Base-by-base conservation (phyloP, 2,797 vertebrate species). In the Craterocephalus amniculus region DNA sequence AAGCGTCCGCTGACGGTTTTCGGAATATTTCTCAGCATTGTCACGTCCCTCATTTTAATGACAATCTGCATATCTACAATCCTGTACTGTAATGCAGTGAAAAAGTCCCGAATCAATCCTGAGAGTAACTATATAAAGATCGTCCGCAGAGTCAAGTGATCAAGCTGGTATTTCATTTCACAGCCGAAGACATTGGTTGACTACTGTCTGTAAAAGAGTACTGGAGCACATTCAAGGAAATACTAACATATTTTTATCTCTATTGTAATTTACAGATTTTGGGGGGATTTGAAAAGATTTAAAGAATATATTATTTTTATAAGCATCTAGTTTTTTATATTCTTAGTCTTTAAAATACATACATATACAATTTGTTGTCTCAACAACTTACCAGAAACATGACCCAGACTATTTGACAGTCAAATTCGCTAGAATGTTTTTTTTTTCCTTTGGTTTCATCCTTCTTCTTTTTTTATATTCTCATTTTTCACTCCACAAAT, bases 121-220 rank as follows among this genome's bases (percentile, higher is more conserved):
- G 94, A 94, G 91, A 93, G 94, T 91, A 96, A 93, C 92, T 94
- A 96, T 87, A 94, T 95, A 83, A 96, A 96, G 93, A 95, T 96
- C 72, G 82, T 95, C 80, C 93, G 94, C 74, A 92, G 94, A 89
- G 83, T 90, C 74, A 93, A 91, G 73, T 88, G 86, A 66, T 9
- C 51, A 58, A 65, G 49, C 35, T 31, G 72, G 67, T 7, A 14
- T 16, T 56, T 57, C 86, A 81, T 82, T 82, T 16, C 40, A 68
- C 36, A 74, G 67, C 74, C 20, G 14, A 56, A 62, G 60, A 63
- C 72, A 49, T 72, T 60, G 60, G 81, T 79, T 81, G 56, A 7
- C 77, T 83, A 27, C 49, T 48, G 91, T 95, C 94, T 95, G 94
- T 95, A 94, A 95, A 95, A 94, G 93, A 95, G 93, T 94, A 93